Evolutionary conservation across 2,113 vertebrate genomes (phyloP), one percentile per base, ranked within the genome.

Genomic region (Diadophis punctatus): DNA sequence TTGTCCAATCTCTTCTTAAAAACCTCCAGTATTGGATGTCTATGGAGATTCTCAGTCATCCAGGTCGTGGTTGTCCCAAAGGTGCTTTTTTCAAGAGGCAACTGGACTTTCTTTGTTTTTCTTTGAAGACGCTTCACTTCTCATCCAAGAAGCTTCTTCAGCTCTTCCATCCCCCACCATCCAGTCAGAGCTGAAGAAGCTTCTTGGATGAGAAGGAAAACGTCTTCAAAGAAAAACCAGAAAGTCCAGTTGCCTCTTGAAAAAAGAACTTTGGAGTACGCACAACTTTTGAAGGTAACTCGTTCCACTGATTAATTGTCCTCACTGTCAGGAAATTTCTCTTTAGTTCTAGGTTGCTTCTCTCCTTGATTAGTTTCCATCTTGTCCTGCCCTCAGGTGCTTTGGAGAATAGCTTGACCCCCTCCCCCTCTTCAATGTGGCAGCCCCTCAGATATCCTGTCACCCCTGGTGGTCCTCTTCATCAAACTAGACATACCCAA

Each of bases 401-500:
- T 68, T n/a, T 68, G 63, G 63, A 68, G 63, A 16, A 34, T 16
- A 16, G 30, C 1, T 68, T 68, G 63, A n/a, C 30, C 1, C 1
- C 30, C 30, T 16, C 63, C 63, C 7, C 63, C n/a, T 68, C 30
- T 68, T n/a, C 48, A 48, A 48, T n/a, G 30, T 0, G 63, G 30
- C 1, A 68, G 3, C 63, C 30, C 63, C 63, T 16, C 0, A n/a
- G 30, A 68, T 68, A 34, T 68, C 30, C 0, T 68, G 30, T 68
- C 30, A 1, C 4, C 30, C 12, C 12, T 16, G 0, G 63, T n/a
- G 27, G 27, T 63, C 0, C 58, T n/a, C n/a, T 68, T n/a, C 30
- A n/a, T n/a, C 0, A 68, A 2, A n/a, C 4, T n/a, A 30, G 27
- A n/a, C 60, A 0, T 5, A 1, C 63, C 30, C 63, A 2, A 1